A percentile compares a stretch with the other conserved stretches of the same genome.
These are phyloP conservation scores for Mellivora capensis DNA, from an alignment of 2,113 vertebrate species.

Conservation along the genomic window DNA sequence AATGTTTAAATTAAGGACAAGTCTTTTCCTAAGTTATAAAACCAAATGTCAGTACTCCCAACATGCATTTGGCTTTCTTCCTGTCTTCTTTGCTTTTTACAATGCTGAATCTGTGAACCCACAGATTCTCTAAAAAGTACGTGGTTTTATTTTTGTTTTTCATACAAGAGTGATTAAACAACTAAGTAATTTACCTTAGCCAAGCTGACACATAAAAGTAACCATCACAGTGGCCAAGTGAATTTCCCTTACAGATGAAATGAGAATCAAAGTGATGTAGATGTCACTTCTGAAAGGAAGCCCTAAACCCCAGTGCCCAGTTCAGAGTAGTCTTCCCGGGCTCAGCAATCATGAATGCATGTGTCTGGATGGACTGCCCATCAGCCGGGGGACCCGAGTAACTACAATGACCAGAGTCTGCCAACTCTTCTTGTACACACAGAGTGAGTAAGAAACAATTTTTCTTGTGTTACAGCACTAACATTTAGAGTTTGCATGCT, in stretches of 20 bases:
- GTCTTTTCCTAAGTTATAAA: not conserved
- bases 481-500: not conserved
- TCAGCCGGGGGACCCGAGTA: not conserved
- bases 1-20: not conserved
- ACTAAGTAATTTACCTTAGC: not conserved
- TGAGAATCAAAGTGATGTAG: not conserved
- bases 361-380: fast-evolving
- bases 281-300: not conserved
- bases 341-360: not conserved
- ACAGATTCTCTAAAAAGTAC: not conserved
- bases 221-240: not conserved
- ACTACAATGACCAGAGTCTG: not conserved
- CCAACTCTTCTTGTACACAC: not conserved
- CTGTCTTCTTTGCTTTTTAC: not conserved
- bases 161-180: not conserved
- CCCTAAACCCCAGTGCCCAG: fast-evolving
- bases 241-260: not conserved
- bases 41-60: not conserved
- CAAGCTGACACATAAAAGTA: not conserved
- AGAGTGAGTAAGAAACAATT: not conserved
- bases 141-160: not conserved
- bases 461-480: not conserved
- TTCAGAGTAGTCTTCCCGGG: fast-evolving
- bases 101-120: not conserved
- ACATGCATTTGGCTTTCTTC: not conserved